Evolutionary conservation across 2,797 vertebrate genomes (phyloP), one percentile per base, ranked within the genome.

Genomic region (Sitta carolinensis): DNA sequence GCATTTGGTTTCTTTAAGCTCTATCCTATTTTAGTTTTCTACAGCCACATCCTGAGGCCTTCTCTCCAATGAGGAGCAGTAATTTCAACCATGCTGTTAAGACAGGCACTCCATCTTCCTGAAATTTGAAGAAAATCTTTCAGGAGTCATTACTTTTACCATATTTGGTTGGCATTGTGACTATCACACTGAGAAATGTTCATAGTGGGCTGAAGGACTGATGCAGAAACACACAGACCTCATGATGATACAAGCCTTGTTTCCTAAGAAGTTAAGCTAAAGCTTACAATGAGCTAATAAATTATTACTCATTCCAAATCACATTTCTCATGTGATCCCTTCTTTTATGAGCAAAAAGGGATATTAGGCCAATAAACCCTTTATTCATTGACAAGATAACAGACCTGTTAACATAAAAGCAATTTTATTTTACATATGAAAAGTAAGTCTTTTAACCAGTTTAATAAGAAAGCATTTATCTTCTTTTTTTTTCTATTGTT

Each of bases 401-500:
- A 84, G 88, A 82, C 30, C 30, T 90, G 52, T 75, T 95, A 92
- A 92, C 57, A 85, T 94, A 89, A 95, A 97, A 95, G 54, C 47
- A 13, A 58, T 94, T 94, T 80, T 68, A 77, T 89, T 97, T 97
- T 96, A 68, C 92, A 95, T 97, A 93, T 94, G 68, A 95, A 96
- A 94, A 86, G 83, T 76, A 62, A 69, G 64, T 26, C 74, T 89
- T 95, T 80, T 66, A 93, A 81, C 18, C 36, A 68, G 47, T 75
- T 85, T 94, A 62, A 89, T 58, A 82, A 85, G 47, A 92, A 83
- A 92, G 51, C 58, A 74, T 83, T 89, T 78, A 78, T 80, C 66
- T 90, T 87, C 47, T 59, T 59, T 79, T 43, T 43, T 70, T 59
- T 73, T 8, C 66, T 79, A 69, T 90, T 96, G 88, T 91, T 94